These are phyloP conservation scores for Leptinotarsa juncta DNA, from an alignment of 2,888 invertebrate genomes.

Conservation along the genomic window DNA sequence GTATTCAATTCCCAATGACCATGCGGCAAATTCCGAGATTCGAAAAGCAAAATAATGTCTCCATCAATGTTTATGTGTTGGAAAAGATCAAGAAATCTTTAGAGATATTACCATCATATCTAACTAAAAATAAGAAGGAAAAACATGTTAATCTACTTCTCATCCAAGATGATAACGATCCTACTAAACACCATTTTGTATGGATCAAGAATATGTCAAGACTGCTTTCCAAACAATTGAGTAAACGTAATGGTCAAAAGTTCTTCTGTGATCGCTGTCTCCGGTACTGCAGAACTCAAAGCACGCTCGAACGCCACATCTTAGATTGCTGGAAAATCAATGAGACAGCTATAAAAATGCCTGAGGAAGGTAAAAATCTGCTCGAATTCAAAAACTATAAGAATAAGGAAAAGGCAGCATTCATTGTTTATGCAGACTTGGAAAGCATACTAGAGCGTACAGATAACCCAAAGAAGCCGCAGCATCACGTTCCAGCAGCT, in stretches of 20 bases:
- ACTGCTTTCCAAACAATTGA: not conserved
- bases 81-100: not conserved
- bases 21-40: not conserved
- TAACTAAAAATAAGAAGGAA: not conserved
- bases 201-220: not conserved
- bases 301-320: not conserved
- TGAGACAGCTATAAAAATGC: constrained; percentile 8
- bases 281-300: not conserved
- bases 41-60: not conserved
- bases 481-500: not conserved
- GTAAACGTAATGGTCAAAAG: not conserved
- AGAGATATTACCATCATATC: not conserved
- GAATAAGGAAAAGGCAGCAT: not conserved
- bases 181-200: not conserved
- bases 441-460: no score
- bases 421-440: not conserved
- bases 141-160: not conserved
- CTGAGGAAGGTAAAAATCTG: not conserved
- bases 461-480: not conserved
- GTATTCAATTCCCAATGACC: constrained; percentile 15
- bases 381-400: not conserved
- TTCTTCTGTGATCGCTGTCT: not conserved
- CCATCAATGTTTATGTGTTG: constrained; percentile 5
- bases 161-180: not conserved
- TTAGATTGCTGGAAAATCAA: not conserved